Conservation (phyloP, 2,113 vertebrate species). For the Pygoscelis adeliae region DNA sequence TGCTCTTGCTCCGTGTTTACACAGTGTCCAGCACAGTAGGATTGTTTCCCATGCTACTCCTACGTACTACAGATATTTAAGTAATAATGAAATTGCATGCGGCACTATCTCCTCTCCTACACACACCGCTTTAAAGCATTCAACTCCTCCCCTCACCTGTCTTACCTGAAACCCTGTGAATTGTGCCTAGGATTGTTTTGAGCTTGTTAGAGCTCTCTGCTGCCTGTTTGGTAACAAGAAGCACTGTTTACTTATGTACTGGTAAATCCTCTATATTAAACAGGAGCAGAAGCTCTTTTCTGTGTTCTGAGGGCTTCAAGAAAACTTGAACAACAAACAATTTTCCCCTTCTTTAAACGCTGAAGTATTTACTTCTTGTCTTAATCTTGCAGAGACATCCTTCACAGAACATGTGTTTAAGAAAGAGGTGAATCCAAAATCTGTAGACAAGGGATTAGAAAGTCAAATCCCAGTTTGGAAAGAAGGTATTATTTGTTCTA, state of each 20-base stretch:
- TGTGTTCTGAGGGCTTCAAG: not conserved
- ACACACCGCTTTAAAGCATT: not conserved
- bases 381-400: not conserved
- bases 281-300: not conserved
- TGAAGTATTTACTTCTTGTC: constrained; percentile 2
- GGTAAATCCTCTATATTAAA: not conserved
- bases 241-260: not conserved
- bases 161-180: not conserved
- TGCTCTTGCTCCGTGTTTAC: not conserved
- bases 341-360: not conserved
- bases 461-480: not conserved
- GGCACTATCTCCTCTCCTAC: not conserved
- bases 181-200: not conserved
- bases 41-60: not conserved
- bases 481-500: not conserved
- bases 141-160: not conserved
- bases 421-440: not conserved
- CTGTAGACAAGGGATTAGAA: not conserved
- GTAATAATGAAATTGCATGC: not conserved
- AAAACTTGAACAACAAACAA: not conserved
- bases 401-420: not conserved
- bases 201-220: not conserved
- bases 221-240: constrained; percentile 4
- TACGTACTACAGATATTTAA: not conserved
- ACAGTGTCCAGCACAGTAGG: not conserved